phyloP scores from a whole-genome alignment of 2,888 invertebrate genomes.

The Lamellibrachia columna region DNA sequence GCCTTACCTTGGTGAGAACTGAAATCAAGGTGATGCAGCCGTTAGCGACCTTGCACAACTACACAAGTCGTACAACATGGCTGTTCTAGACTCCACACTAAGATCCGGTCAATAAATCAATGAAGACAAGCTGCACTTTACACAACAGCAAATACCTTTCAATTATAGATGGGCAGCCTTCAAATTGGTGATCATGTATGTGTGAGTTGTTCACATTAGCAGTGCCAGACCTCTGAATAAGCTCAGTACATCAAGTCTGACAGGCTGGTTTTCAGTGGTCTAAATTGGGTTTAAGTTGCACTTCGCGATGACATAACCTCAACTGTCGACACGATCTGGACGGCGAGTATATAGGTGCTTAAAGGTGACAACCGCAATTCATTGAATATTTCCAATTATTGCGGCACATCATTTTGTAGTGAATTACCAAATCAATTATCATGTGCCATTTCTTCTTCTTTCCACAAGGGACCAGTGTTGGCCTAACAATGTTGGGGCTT shows the following conservation, averaged over 20 bases:
- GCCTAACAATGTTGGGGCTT: no score
- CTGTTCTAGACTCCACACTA: not conserved
- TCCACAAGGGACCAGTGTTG: not conserved
- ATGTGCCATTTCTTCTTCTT: not conserved
- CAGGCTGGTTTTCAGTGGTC: not conserved
- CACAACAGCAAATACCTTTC: slow-evolving; percentile 10
- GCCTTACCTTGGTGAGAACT: not conserved
- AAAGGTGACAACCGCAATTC: not conserved
- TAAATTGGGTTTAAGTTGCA: slow-evolving; percentile 16
- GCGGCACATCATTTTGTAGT: not conserved
- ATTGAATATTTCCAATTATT: not conserved
- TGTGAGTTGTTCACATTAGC: not conserved
- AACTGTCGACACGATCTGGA: not conserved
- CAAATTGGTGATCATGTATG: not conserved
- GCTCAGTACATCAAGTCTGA: not conserved
- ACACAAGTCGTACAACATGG: not conserved
- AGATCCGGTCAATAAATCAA: slow-evolving; percentile 12
- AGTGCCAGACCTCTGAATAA: not conserved
- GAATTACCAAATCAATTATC: slow-evolving; percentile 9
- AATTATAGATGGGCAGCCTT: slow-evolving; percentile 6
- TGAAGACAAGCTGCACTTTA: not conserved
- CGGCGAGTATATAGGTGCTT: not conserved
- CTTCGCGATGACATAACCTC: not conserved
- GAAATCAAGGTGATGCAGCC: not conserved
- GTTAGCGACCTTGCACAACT: not conserved